These are phyloP conservation scores for Echeneis naucrates DNA, from an alignment of 2,797 vertebrate genomes.

Conservation along the genomic window DNA sequence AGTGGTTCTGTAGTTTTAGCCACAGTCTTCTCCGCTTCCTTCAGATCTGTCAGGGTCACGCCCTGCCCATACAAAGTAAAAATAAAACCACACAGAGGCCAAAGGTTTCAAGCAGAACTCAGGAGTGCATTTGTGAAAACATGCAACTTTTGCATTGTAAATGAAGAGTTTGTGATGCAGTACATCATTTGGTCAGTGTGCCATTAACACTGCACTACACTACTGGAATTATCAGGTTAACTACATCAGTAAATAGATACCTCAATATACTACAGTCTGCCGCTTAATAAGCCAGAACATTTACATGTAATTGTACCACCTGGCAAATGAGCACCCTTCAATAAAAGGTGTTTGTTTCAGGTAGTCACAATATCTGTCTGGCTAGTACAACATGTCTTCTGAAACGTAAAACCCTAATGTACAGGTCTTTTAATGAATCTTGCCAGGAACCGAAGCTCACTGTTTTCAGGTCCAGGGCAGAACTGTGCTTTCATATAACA, in stretches of 20 bases:
- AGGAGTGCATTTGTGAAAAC: background rate
- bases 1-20: slow-evolving; percentile 67
- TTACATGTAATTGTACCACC: background rate
- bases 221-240: background rate
- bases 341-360: background rate
- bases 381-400: background rate
- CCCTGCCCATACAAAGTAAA: slow-evolving; percentile 79
- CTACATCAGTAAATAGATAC: background rate
- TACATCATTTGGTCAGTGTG: background rate
- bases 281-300: background rate
- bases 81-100: slow-evolving; percentile 1
- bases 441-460: background rate
- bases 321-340: background rate
- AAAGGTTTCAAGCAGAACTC: background rate
- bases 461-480: background rate
- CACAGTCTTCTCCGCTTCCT: slow-evolving; percentile 89
- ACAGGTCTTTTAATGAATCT: background rate
- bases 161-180: background rate
- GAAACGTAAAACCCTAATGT: background rate
- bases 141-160: background rate
- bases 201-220: no score
- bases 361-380: background rate
- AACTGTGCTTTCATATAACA: background rate
- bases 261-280: background rate
- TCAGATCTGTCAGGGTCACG: slow-evolving; percentile 92